These are phyloP conservation scores for Camptogramma bilineatum DNA, from an alignment of 2,888 invertebrate species.

Conservation along the genomic window DNA sequence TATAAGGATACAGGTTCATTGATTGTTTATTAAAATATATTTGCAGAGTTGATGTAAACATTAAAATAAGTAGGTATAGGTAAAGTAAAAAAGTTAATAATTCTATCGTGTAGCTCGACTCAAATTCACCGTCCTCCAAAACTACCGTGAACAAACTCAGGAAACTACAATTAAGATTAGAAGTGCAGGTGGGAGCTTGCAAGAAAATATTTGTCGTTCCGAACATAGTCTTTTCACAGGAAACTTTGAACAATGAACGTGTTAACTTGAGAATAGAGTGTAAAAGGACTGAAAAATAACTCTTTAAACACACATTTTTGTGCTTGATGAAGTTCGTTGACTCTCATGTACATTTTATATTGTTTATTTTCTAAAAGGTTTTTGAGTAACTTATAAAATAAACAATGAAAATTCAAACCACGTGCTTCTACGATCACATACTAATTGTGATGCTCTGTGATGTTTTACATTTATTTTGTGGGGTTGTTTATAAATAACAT, in stretches of 20 bases:
- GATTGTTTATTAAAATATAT: too few species aligned
- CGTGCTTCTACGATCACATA: too few species aligned
- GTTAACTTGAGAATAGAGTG: conserved; percentile 26
- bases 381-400: too few species aligned
- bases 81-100: too few species aligned
- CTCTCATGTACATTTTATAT: too few species aligned
- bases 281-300: background rate
- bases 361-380: too few species aligned
- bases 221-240: conserved; percentile 26
- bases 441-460: too few species aligned
- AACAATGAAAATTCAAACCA: too few species aligned
- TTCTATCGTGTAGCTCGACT: background rate
- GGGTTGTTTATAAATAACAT: background rate
- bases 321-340: background rate
- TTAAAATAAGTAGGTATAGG: too few species aligned
- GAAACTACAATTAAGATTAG: conserved; percentile 73
- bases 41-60: too few species aligned
- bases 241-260: conserved; percentile 26
- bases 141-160: conserved; percentile 51
- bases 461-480: background rate
- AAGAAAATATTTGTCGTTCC: conserved; percentile 67
- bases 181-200: conserved; percentile 58
- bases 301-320: background rate
- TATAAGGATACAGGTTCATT: too few species aligned
- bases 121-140: conserved; percentile 36